Percentiles rank a stretch among this genome's conserved stretches.
phyloP scores from a whole-genome alignment of 2,113 vertebrate species.

The Dipodomys spectabilis region DNA sequence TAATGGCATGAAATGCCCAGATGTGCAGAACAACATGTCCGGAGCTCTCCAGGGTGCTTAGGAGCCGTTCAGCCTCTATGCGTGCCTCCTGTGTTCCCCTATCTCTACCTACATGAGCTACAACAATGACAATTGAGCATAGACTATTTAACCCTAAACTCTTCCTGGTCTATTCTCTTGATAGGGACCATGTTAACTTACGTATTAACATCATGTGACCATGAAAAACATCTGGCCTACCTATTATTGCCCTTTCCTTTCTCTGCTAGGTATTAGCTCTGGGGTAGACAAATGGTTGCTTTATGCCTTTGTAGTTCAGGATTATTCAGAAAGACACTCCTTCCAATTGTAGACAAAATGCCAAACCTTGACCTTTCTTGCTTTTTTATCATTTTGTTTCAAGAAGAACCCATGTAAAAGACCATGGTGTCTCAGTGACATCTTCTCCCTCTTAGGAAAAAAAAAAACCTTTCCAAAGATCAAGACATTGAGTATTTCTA shows the following conservation, averaged over 20 bases:
- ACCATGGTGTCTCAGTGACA: neutral
- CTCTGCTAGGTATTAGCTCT: neutral
- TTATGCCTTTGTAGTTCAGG: neutral
- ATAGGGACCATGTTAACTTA: neutral
- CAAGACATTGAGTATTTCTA: neutral
- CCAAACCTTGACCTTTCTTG: neutral
- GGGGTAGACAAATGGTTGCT: neutral
- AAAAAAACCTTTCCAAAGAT: neutral
- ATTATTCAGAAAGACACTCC: neutral
- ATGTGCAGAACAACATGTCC: neutral
- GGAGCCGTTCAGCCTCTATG: neutral
- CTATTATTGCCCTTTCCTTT: neutral
- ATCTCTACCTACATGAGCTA: neutral
- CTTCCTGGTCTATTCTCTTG: neutral
- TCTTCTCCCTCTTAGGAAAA: neutral
- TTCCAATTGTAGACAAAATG: slow-evolving; percentile 1
- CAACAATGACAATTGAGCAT: neutral
- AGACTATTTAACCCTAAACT: neutral
- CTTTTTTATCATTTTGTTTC: neutral
- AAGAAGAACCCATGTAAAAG: neutral
- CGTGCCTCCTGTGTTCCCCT: neutral
- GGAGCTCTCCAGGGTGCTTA: slow-evolving; percentile 64
- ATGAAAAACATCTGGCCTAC: neutral
- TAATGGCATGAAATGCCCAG: neutral
- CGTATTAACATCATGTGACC: neutral